Base-by-base conservation (phyloP, 2,888 invertebrate genomes). In the Automeris io region DNA sequence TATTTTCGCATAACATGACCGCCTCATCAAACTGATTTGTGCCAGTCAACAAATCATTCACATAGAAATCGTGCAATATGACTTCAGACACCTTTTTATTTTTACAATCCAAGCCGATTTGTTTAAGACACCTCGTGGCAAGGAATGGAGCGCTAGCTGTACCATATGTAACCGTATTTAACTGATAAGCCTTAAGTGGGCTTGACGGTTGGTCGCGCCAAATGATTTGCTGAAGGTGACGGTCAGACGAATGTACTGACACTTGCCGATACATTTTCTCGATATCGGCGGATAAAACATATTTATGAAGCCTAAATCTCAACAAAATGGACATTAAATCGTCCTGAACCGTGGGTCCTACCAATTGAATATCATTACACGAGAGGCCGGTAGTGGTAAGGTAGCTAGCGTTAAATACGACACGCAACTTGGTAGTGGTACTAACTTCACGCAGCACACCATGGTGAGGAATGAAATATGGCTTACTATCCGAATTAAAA, bases 41-140 rank as follows among this genome's bases (percentile, higher is more conserved):
- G 18, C 41, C 44, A 3, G 39, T 40, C 5, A 52, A 13, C 5
- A 49, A 33, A 31, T 55, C 51, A 33, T 55, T 53, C 1, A 57
- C 51, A 37, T 57, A 58, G 31, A 51, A 48, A 22, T 61, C 54
- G 13, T 54, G 46, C 1, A 37, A 24, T 9, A 51, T 54, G 3
- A 45, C 33, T 11, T 49, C 39, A 4, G 43, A 9, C 1, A 52
- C 33, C 13, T 34, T 38, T 0, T 25, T 13, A 32, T 54, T 42
- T 2, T 18, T 12, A 32, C 48, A 47, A 0, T 57, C 52, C 2
- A 45, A 11, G 1, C 49, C 51, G 16, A 61, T 0, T 19, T 55
- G 52, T 8, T 6, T 33, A 2, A 33, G 7, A 19, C 25, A 35
- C 5, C 35, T n/a, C 8, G 9, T 26, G 11, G 13, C 16, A 9